Evolutionary conservation across 2,797 vertebrate species (phyloP).

Genomic region (Coregonus sp.): DNA sequence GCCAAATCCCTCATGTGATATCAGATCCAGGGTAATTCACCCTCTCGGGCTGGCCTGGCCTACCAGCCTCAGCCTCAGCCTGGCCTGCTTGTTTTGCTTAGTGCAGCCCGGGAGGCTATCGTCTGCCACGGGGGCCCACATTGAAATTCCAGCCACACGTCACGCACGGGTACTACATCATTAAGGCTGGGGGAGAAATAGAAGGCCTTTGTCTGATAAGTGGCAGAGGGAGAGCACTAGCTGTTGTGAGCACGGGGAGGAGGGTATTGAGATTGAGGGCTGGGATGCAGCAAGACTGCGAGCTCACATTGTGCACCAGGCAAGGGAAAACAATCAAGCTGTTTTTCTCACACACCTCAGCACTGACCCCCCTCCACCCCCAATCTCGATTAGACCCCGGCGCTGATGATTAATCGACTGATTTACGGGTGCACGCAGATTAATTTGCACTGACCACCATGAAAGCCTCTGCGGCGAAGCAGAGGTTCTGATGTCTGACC

Average conservation of each 20-base stretch:
- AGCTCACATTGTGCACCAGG: constrained; percentile 37
- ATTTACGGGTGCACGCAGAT: constrained; percentile 31
- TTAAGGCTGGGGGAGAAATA: constrained; percentile 42
- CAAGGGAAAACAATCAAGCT: constrained; percentile 37
- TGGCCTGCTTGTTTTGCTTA: background rate
- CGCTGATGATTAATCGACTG: constrained; percentile 45
- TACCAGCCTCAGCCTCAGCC: background rate
- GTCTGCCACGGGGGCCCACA: constrained; percentile 27
- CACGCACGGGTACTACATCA: constrained; percentile 44
- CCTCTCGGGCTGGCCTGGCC: constrained; percentile 13
- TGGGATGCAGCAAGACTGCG: constrained; percentile 23
- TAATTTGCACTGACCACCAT: constrained; percentile 23
- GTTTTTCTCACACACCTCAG: constrained; percentile 35
- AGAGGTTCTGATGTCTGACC: background rate
- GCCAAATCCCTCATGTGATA: constrained; percentile 39
- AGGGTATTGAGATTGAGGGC: background rate
- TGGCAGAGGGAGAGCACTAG: constrained; percentile 22
- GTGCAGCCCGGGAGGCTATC: constrained; percentile 20
- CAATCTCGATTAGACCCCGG: constrained; percentile 15
- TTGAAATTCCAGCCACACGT: constrained; percentile 55
- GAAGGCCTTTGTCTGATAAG: constrained; percentile 48
- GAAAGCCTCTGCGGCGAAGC: background rate
- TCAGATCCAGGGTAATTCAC: constrained; percentile 29
- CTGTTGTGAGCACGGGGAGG: constrained; percentile 13
- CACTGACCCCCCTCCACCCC: constrained; percentile 30